Base-by-base conservation (phyloP, 1,140 invertebrate species). In the Dendrolimus kikuchii region DNA sequence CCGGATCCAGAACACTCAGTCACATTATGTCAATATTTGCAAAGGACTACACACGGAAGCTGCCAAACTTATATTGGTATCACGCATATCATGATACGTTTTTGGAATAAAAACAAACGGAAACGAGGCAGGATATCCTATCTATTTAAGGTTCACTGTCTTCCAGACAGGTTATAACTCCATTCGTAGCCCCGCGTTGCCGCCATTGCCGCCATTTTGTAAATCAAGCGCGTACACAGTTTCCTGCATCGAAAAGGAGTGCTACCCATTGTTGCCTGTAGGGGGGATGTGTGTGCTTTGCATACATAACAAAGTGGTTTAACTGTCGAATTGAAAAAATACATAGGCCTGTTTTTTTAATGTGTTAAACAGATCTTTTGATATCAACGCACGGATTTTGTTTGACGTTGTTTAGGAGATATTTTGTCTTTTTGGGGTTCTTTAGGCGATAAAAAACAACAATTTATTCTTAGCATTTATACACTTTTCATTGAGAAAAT, bases 181-280 rank as follows among this genome's bases (percentile, higher is more conserved):
- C 59, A 57, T 61, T 53, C 55, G 51, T 57, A 49, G 54, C 23
- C 44, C 23, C 42, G 5, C 66, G 66, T 73, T 71, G 76, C 75
- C 71, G 77, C 67, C 54, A 47, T 60, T 53, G 53, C 65, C 62
- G 66, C 68, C 71, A 71, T 74, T 82, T 85, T 71, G 74, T 81
- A 85, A 58, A 57, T 56, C 56, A 57, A 60, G 65, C 79, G 79
- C 81, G 81, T 85, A 53, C 79, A 64, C 45, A 60, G 74, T 71
- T 84, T 84, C 81, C 81, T 81, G 81, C 79, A 71, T 62, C 71
- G 49, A 66, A 80, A 85, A 81, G 78, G 79, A 77, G 75, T 69
- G 76, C 77, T 81, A 75, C 77, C 78, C 60, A 85, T 85, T 82
- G 81, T 84, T 82, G 23, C 23, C 65, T 60, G 56, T 57, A 60